Conservation (phyloP, 2,888 invertebrate genomes). For the Rhogogaster chlorosoma region DNA sequence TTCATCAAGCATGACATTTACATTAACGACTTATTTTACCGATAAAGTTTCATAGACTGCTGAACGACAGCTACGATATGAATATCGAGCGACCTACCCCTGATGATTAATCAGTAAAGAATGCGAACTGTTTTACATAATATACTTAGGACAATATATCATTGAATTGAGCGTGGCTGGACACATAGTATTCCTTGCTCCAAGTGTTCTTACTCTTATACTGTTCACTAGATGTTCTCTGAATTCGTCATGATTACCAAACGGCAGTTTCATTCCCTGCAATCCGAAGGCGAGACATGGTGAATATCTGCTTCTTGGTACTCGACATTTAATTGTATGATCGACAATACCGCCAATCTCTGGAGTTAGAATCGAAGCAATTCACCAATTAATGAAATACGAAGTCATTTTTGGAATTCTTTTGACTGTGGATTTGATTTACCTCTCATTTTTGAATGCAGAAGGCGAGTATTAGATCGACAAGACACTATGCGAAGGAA, state of each 20-base stretch:
- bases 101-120: neutral
- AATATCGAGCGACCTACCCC: neutral
- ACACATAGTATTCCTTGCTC: neutral
- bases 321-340: neutral
- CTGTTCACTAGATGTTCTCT: neutral
- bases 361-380: neutral
- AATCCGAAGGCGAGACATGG: neutral
- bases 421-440: neutral
- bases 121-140: constrained; percentile 24
- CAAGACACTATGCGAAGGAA: neutral
- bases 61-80: neutral
- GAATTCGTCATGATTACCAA: neutral
- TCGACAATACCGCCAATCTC: neutral
- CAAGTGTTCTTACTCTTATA: neutral
- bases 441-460: neutral
- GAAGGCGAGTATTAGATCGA: neutral
- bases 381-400: neutral
- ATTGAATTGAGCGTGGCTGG: neutral
- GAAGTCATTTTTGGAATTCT: neutral
- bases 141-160: neutral
- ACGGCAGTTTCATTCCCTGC: neutral
- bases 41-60: neutral
- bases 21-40: neutral
- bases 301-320: neutral
- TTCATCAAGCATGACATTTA: constrained; percentile 4